These are phyloP conservation scores for Marisa cornuarietis DNA, from an alignment of 1,140 invertebrate genomes.

Conservation along the genomic window DNA sequence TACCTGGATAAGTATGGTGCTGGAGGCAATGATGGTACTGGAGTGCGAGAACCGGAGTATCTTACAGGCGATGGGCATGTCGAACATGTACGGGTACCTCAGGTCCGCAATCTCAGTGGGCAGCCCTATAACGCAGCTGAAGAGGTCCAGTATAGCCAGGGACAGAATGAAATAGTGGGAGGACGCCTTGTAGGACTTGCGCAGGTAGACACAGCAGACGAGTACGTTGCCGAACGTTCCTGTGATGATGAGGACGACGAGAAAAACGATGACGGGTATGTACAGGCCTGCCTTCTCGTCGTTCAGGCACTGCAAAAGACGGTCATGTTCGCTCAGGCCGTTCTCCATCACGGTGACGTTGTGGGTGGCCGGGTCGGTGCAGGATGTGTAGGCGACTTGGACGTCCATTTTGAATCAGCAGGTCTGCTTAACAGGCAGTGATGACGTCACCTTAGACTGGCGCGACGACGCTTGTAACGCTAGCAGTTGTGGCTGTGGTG, in stretches of 20 bases:
- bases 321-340: not conserved
- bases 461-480: too few relatives aligned
- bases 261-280: constrained; percentile 57
- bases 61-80: constrained; percentile 56
- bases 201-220: constrained; percentile 55
- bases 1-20: constrained; percentile 51
- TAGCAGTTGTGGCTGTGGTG: not conserved
- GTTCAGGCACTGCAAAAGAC: constrained; percentile 37
- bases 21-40: constrained; percentile 57
- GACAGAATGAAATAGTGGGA: constrained; percentile 60
- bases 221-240: constrained; percentile 53
- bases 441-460: too few relatives aligned
- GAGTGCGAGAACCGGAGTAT: constrained; percentile 56
- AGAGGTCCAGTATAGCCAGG: constrained; percentile 56
- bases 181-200: constrained; percentile 49
- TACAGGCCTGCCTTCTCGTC: constrained; percentile 53
- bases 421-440: too few relatives aligned
- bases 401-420: constrained; percentile 2
- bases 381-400: constrained; percentile 5
- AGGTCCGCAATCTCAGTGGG: constrained; percentile 61
- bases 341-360: not conserved
- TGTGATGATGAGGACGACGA: constrained; percentile 49
- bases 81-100: constrained; percentile 57
- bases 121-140: constrained; percentile 59
- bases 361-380: not conserved